Evolutionary conservation across 2,888 invertebrate species (phyloP).

Genomic region (Drosophila cognata): DNA sequence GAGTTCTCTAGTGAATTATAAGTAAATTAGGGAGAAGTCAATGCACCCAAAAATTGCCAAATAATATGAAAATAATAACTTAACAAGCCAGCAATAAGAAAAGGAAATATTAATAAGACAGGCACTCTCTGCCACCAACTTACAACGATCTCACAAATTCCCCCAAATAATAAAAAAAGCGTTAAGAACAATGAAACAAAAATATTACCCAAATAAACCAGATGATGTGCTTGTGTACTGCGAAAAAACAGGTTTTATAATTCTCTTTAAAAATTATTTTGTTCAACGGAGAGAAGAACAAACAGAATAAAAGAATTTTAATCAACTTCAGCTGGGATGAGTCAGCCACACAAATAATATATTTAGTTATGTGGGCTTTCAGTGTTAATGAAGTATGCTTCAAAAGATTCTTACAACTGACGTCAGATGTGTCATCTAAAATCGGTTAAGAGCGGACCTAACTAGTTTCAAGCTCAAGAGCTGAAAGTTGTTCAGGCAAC

Average conservation of each 20-base stretch:
- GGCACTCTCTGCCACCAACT: neutral
- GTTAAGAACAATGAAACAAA: conserved; percentile 10
- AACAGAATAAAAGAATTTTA: conserved; percentile 6
- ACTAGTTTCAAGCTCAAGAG: conserved; percentile 23
- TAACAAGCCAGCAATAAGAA: neutral
- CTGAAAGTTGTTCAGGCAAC: conserved; percentile 23
- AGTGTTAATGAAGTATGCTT: conserved; percentile 14
- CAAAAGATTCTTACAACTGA: conserved; percentile 32
- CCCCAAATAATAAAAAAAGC: neutral
- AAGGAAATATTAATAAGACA: conserved; percentile 1
- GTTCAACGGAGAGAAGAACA: conserved; percentile 10
- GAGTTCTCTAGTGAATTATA: conserved; percentile 1
- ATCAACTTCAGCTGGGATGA: conserved; percentile 43
- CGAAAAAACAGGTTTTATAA: conserved; percentile 30
- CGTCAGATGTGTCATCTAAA: conserved; percentile 25
- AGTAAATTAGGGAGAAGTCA: conserved; percentile 10
- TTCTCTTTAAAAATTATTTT: conserved; percentile 6
- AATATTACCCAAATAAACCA: conserved; percentile 16
- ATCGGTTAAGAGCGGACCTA: conserved; percentile 26
- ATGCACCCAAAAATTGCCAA: conserved; percentile 10
- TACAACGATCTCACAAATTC: neutral
- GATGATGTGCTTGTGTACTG: neutral
- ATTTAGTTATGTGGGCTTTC: conserved; percentile 21
- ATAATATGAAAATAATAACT: conserved; percentile 16
- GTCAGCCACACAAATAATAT: conserved; percentile 42